Conservation (phyloP, 2,888 invertebrate species). For the Nemurella pictetii region DNA sequence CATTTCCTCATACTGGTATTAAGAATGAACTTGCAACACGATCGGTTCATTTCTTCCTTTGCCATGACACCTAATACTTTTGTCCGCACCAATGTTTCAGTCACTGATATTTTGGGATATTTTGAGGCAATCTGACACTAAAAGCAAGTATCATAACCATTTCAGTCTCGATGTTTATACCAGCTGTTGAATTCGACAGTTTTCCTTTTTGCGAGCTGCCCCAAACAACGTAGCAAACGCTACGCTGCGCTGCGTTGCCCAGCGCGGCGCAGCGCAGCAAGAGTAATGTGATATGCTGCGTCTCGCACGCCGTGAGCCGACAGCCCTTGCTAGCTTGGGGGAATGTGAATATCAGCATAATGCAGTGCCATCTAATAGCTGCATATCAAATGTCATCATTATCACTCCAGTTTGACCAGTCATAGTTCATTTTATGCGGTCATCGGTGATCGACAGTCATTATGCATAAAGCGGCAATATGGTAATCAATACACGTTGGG, state of each 20-base stretch:
- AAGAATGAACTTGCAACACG: not conserved
- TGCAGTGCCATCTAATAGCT: slow-evolving; percentile 15
- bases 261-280: not conserved
- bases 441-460: slow-evolving; percentile 2
- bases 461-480: slow-evolving; percentile 18
- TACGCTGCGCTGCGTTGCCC: not conserved
- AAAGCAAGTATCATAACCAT: not conserved
- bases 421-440: not conserved
- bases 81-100: not conserved
- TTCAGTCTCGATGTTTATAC: not conserved
- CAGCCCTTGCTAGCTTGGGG: not conserved
- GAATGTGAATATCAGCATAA: not conserved
- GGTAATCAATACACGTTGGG: not conserved
- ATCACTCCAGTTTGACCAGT: slow-evolving; percentile 3
- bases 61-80: not conserved
- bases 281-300: too few relatives aligned
- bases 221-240: not conserved
- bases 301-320: not conserved
- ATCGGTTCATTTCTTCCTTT: not conserved
- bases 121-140: not conserved
- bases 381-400: slow-evolving; percentile 18
- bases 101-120: not conserved
- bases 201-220: not conserved
- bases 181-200: not conserved
- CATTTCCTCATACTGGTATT: not conserved